Base-by-base conservation (phyloP, 2,888 invertebrate genomes). In the Eilema griseolum region DNA sequence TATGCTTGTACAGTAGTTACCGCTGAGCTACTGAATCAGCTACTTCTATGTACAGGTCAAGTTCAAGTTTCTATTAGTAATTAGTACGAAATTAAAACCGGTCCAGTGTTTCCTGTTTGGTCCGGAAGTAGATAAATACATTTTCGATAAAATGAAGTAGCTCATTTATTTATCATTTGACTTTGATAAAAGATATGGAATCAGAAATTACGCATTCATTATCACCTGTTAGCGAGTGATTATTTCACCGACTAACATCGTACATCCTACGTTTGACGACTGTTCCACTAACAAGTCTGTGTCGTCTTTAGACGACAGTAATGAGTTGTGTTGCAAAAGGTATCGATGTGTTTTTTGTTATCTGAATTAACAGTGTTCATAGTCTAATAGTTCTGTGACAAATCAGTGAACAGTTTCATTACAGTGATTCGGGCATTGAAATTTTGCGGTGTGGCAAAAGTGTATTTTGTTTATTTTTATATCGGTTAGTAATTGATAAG, bases 241-340 rank as follows among this genome's bases (percentile, higher is more conserved):
- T 75, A 74, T 78, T 81, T 76, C 67, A 79, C 79, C 74, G 52
- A 63, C 73, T 82, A 79, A 74, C 75, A 72, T 77, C 78, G 69
- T 76, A 70, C 69, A 70, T 66, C 67, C 66, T 76, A 72, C 78
- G 75, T 71, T 73, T 77, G 75, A 69, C 56, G 71, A 67, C 70
- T 74, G 75, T 70, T n/a, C 62, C 33, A 65, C 75, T 81, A 79
- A 83, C 81, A 79, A 71, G 73, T 63, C 72, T 69, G 82, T 75
- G 77, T 70, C 80, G 74, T 85, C 86, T 85, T 79, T 75, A 69
- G 70, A 69, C 73, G 85, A 84, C 88, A 85, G 89, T 89, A 86
- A 86, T 81, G 83, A 81, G 73, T 83, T 85, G 81, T 81, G 82
- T 85, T 85, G 81, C 78, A 76, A 81, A 82, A 84, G 77, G 72